A percentile compares a stretch with the other conserved stretches of the same genome.
These are phyloP conservation scores for Cyprinus carpio DNA, from an alignment of 2,113 vertebrate genomes.

Conservation along the genomic window DNA sequence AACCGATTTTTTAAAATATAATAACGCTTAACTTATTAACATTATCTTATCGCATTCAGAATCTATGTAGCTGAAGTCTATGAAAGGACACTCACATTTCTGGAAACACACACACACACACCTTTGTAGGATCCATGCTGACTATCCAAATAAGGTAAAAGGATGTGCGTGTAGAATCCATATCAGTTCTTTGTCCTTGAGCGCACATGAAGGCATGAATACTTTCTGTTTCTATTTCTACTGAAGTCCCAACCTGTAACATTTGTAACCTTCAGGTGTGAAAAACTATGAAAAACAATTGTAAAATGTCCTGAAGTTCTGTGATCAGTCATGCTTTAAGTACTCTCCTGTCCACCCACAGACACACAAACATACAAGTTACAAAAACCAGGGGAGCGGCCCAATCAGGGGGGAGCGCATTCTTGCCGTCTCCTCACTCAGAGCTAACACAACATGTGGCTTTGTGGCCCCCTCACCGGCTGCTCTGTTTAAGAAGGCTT, in stretches of 20 bases:
- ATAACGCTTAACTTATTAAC: too few relatives aligned
- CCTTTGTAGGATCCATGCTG: background rate
- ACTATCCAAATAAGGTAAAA: constrained; percentile 45
- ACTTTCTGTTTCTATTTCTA: constrained; percentile 38
- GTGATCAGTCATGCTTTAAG: constrained; percentile 10
- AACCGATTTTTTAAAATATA: too few relatives aligned
- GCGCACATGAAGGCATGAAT: background rate
- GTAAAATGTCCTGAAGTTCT: background rate
- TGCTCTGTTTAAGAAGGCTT: constrained; percentile 60
- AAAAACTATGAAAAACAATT: too few relatives aligned
- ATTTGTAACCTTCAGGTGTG: background rate
- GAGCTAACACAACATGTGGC: constrained; percentile 66
- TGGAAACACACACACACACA: background rate
- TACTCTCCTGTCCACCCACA: constrained; percentile 38
- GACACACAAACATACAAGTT: constrained; percentile 50
- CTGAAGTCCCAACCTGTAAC: background rate
- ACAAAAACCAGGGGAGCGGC: constrained; percentile 10
- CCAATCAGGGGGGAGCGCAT: constrained; percentile 55
- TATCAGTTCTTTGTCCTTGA: constrained; percentile 20
- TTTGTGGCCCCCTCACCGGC: constrained; percentile 58
- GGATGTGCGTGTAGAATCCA: constrained; percentile 13
- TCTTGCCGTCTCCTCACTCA: constrained; percentile 65
- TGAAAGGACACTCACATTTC: too few relatives aligned
- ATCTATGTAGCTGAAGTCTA: too few relatives aligned
- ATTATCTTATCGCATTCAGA: too few relatives aligned